Base-by-base conservation (phyloP, 2,113 vertebrate species). In the Malaclemys terrapin region DNA sequence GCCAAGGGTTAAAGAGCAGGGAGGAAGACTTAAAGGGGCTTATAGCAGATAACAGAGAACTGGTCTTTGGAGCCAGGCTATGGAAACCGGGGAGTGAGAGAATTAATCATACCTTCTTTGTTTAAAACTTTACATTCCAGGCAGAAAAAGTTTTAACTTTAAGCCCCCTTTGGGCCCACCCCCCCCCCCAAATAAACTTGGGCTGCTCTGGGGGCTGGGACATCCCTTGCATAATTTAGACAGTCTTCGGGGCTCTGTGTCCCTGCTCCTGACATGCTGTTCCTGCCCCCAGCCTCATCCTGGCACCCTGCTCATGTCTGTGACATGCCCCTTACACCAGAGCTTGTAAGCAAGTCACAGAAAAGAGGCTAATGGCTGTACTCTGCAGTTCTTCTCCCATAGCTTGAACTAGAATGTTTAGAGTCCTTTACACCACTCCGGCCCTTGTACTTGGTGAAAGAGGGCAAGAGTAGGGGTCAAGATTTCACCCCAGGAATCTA, bases 181-280 rank as follows among this genome's bases (percentile, higher is more conserved):
- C 6, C 29, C 29, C 10, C 29, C 29, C 10, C 29, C 29, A 31
- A 62, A 62, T 62, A 62, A 62, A 31, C 25, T 13, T 62, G 29
- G 16, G 5, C 25, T 89, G 13, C 16, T 82, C 4, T 54, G 57
- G 24, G 14, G 80, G 65, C 12, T n/a, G 22, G 79, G 42, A 5
- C 4, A 82, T 49, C 3, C 56, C 76, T 45, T 20, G 62, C 35
- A 35, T 11, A 89, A 1, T 8, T 12, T 35, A 24, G 6, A 65
- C 31, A 93, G 11, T 24, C 52, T 45, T 69, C 7, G 59, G 80
- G 54, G 3, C 42, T 93, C 79, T 47, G 2, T 76, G 20, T 49
- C 35, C 10, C 38, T 59, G 4, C 38, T 13, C 17, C 9, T 1
- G 0, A 1, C 7, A 8, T 42, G 80, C 65, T 38, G 7, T n/a